These are phyloP conservation scores for Ips typographus DNA, from an alignment of 1,140 invertebrate genomes.

Conservation along the genomic window DNA sequence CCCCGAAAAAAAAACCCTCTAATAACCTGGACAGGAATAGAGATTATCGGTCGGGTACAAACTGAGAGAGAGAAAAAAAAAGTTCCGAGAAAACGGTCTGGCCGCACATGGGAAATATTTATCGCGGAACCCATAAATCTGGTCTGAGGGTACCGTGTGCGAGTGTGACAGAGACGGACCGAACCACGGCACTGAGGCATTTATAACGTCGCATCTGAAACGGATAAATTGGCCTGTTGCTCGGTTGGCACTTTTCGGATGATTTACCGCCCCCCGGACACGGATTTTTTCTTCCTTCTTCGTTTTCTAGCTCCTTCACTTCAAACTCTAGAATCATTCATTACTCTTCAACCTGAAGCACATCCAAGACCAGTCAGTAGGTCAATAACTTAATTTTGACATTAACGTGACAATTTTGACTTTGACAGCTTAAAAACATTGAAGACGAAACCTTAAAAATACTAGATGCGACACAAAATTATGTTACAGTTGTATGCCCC, in stretches of 20 bases:
- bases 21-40: no score
- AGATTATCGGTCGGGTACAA: neutral
- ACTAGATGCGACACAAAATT: no score
- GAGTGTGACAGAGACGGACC: conserved; percentile 2
- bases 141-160: neutral
- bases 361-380: no score
- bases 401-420: no score
- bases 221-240: conserved; percentile 2
- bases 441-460: no score
- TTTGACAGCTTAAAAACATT: no score
- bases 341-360: no score
- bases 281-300: neutral
- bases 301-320: neutral
- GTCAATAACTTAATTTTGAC: no score
- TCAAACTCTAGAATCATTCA: no score
- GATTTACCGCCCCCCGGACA: neutral
- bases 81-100: conserved; percentile 1
- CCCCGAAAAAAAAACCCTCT: no score
- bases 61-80: neutral
- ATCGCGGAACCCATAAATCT: conserved; percentile 4
- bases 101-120: neutral
- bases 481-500: no score
- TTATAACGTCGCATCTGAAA: neutral
- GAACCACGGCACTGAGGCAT: neutral
- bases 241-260: conserved; percentile 4